Conservation (phyloP, 2,113 vertebrate genomes). For the Peromyscus californicus region DNA sequence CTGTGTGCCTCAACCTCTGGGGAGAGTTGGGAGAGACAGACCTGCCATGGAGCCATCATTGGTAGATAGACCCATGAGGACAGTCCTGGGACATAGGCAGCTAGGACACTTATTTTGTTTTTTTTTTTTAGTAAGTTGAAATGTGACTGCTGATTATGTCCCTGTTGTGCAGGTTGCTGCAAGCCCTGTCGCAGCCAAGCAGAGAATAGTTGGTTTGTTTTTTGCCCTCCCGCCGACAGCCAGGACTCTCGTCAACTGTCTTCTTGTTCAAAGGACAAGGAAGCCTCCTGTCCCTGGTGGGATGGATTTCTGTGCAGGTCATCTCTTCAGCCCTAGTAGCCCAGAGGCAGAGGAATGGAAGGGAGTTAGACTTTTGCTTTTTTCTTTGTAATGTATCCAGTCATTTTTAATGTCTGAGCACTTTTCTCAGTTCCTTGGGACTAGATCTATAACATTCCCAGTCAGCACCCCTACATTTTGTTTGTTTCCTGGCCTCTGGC, state of each 20-base stretch:
- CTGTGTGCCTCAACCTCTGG: not conserved
- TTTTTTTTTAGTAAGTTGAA: not conserved
- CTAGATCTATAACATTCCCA: conserved; percentile 10
- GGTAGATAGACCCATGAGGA: not conserved
- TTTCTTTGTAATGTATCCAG: not conserved
- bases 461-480: not conserved
- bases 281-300: not conserved
- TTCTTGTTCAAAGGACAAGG: not conserved
- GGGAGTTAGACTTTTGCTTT: not conserved
- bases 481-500: not conserved
- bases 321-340: not conserved
- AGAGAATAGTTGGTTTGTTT: not conserved
- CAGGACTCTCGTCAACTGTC: not conserved
- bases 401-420: not conserved
- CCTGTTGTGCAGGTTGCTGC: not conserved
- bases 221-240: not conserved
- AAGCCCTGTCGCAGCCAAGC: not conserved
- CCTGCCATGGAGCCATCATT: not conserved
- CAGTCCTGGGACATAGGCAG: too few species aligned
- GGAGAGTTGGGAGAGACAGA: not conserved
- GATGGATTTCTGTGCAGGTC: not conserved
- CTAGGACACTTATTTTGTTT: not conserved
- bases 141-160: not conserved
- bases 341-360: not conserved
- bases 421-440: not conserved